Percentiles rank a stretch among this genome's conserved stretches.
Evolutionary conservation across 2,797 vertebrate species (phyloP).

Genomic region (Molothrus aeneus): DNA sequence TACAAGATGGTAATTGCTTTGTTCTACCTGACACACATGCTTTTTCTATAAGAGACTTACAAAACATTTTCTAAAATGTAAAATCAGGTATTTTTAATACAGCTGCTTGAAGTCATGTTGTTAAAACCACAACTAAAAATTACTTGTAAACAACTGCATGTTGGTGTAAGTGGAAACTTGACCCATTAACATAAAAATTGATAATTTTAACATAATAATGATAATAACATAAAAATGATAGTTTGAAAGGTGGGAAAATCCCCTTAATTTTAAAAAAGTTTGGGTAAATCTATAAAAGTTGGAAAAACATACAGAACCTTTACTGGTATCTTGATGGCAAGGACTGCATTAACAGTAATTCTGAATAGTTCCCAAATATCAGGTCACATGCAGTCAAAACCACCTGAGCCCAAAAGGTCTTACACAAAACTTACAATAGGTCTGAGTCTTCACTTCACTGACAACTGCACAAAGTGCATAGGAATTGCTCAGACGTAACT

Average conservation of each 20-base stretch:
- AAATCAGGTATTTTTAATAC: neutral
- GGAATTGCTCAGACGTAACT: neutral
- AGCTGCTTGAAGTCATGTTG: neutral
- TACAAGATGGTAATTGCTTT: neutral
- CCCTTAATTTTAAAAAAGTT: neutral
- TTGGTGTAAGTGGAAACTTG: neutral
- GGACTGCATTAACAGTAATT: neutral
- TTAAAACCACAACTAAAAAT: neutral
- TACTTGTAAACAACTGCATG: neutral
- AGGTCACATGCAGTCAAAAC: neutral
- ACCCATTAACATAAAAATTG: neutral
- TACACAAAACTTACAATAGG: neutral
- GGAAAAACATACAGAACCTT: neutral
- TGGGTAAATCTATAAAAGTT: neutral
- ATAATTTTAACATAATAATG: too few species aligned
- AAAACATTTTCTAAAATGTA: neutral
- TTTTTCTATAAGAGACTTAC: neutral
- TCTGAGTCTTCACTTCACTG: neutral
- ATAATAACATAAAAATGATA: neutral
- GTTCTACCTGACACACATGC: neutral
- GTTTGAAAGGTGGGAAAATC: neutral
- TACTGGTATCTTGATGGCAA: neutral
- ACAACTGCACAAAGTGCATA: neutral
- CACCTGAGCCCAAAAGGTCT: neutral
- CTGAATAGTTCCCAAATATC: neutral